Conservation (phyloP, 2,888 invertebrate genomes). For the Altica lythri region DNA sequence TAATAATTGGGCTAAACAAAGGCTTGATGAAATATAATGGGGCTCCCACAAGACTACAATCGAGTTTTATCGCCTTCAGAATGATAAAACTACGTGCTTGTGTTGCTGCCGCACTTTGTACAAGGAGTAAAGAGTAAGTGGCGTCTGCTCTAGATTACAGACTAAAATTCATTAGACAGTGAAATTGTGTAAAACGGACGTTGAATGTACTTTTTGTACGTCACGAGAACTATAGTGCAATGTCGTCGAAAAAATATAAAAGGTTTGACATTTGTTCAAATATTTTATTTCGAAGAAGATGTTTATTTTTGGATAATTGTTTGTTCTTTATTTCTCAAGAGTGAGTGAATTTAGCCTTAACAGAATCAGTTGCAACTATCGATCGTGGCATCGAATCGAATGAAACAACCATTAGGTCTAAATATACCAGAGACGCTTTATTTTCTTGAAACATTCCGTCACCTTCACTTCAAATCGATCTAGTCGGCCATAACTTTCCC, state of each 20-base stretch:
- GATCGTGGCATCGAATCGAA: slow-evolving; percentile 1
- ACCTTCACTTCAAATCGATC: slow-evolving; percentile 30
- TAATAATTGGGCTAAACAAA: slow-evolving; percentile 42
- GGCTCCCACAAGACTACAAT: slow-evolving; percentile 41
- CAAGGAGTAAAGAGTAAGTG: slow-evolving; percentile 22
- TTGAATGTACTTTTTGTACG: too few relatives aligned
- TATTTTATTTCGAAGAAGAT: too few relatives aligned
- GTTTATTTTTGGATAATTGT: too few relatives aligned
- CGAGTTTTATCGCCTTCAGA: slow-evolving; percentile 43
- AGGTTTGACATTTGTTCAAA: too few relatives aligned
- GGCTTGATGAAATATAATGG: slow-evolving; percentile 41
- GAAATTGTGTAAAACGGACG: too few relatives aligned
- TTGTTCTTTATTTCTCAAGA: too few relatives aligned
- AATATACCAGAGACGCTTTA: slow-evolving; percentile 23
- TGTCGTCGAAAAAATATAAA: too few relatives aligned
- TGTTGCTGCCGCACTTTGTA: slow-evolving; percentile 16
- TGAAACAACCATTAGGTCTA: slow-evolving; percentile 14
- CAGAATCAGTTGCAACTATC: slow-evolving; percentile 8
- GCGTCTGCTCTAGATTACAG: slow-evolving; percentile 6
- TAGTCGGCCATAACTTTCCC: slow-evolving; percentile 28
- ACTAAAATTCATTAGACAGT: too few relatives aligned
- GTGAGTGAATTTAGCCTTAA: not conserved
- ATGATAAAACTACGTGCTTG: slow-evolving; percentile 40
- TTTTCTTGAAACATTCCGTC: slow-evolving; percentile 28
- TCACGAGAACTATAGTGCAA: too few relatives aligned